A percentile compares a stretch with the other conserved stretches of the same genome.
These are phyloP conservation scores for Syngnathus typhle DNA, from an alignment of 2,113 vertebrate species.

Conservation along the genomic window DNA sequence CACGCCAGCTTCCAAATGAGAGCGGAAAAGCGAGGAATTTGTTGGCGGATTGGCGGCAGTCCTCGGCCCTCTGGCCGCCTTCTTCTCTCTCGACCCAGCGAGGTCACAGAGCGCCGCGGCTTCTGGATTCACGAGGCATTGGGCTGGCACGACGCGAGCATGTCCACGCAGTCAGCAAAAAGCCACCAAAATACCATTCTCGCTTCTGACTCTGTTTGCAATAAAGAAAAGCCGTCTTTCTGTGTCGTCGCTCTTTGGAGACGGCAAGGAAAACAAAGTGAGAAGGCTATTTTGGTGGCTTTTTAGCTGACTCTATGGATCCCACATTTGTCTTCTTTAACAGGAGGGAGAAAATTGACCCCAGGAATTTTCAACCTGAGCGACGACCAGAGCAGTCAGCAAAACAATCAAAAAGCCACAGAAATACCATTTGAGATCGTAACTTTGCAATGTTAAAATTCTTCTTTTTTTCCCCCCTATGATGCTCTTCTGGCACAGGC, in stretches of 20 bases:
- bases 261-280: constrained; percentile 11
- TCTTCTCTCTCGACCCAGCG: constrained; percentile 59
- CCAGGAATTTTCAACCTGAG: not conserved
- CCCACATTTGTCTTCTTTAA: constrained; percentile 57
- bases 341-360: not conserved
- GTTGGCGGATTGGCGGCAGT: constrained; percentile 23
- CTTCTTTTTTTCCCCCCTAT: too few species aligned
- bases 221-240: not conserved
- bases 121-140: constrained; percentile 53
- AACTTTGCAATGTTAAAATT: constrained; percentile 8
- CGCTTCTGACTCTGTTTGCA: constrained; percentile 41
- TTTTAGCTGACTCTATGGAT: constrained; percentile 57
- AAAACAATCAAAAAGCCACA: constrained; percentile 46
- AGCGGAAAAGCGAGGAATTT: constrained; percentile 38
- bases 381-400: constrained; percentile 30
- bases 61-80: constrained; percentile 42
- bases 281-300: constrained; percentile 60
- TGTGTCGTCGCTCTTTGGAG: not conserved
- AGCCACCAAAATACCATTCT: constrained; percentile 61
- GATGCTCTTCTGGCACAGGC: constrained; percentile 2
- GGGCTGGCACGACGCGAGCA: constrained; percentile 33
- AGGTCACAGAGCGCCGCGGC: constrained; percentile 45
- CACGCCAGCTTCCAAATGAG: constrained; percentile 34
- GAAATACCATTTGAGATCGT: constrained; percentile 64
- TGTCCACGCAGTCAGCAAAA: constrained; percentile 59